Conservation (phyloP, 2,888 invertebrate genomes). For the Pasiphila rectangulata region DNA sequence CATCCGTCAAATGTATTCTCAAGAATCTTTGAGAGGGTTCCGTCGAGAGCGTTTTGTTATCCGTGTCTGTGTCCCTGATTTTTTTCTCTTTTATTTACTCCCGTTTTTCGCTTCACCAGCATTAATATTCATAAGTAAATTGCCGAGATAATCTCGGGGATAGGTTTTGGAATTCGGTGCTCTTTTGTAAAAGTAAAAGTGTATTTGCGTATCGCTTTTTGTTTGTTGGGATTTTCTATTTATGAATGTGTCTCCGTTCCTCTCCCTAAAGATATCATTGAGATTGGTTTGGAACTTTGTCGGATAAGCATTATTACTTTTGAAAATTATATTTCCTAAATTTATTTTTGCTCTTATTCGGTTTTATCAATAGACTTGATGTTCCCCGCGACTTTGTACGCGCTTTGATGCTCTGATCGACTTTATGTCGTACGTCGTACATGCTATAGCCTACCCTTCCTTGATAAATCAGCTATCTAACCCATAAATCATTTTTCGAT, state of each 20-base stretch:
- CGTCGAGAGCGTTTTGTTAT: slow-evolving; percentile 57
- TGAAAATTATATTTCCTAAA: slow-evolving; percentile 20
- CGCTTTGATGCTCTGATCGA: too few relatives aligned
- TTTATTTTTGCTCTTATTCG: neutral
- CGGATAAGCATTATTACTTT: slow-evolving; percentile 5
- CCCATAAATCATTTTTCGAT: too few relatives aligned
- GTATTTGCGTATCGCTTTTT: slow-evolving; percentile 21
- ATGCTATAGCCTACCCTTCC: too few relatives aligned
- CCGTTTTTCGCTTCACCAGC: slow-evolving; percentile 53
- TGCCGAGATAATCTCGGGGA: slow-evolving; percentile 57
- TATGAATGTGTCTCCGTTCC: slow-evolving; percentile 13
- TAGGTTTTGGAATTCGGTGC: slow-evolving; percentile 32
- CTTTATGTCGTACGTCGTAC: too few relatives aligned
- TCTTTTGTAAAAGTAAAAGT: slow-evolving; percentile 25
- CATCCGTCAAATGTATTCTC: slow-evolving; percentile 76
- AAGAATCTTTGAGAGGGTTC: slow-evolving; percentile 42
- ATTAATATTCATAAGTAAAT: slow-evolving; percentile 80
- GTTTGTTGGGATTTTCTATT: slow-evolving; percentile 17
- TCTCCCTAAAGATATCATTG: slow-evolving; percentile 21
- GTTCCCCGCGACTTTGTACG: too few relatives aligned
- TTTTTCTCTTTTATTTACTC: slow-evolving; percentile 47
- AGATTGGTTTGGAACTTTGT: slow-evolving; percentile 24
- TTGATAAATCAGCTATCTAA: too few relatives aligned
- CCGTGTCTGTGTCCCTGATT: slow-evolving; percentile 52
- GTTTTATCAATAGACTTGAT: neutral